Conservation (phyloP, 2,113 vertebrate genomes). For the Origma solitaria region DNA sequence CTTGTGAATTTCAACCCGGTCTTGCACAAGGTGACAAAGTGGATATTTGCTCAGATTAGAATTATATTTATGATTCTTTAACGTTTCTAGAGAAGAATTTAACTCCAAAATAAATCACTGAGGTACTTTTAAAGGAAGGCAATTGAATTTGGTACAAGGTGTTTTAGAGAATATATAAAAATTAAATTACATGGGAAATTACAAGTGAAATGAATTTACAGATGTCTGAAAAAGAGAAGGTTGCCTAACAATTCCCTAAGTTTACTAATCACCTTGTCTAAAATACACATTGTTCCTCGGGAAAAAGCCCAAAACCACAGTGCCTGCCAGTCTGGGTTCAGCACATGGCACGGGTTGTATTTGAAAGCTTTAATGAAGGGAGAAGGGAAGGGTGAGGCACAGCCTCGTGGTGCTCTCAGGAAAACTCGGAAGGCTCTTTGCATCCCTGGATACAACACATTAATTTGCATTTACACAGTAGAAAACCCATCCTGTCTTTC, state of each 20-base stretch:
- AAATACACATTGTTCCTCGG: background rate
- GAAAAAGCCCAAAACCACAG: background rate
- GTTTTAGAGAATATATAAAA: background rate
- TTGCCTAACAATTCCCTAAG: background rate
- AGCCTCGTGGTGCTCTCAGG: background rate
- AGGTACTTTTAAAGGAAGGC: background rate
- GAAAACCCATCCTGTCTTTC: background rate
- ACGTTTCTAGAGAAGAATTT: background rate
- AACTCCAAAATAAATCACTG: background rate
- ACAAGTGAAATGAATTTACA: background rate
- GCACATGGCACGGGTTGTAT: background rate
- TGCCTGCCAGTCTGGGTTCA: background rate
- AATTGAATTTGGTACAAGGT: background rate
- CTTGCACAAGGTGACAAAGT: background rate
- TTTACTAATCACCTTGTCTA: background rate
- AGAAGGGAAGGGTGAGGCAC: background rate
- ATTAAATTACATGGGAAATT: background rate
- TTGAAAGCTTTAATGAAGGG: background rate
- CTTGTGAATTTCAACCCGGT: background rate
- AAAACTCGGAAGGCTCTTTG: background rate
- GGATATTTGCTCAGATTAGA: conserved; percentile 8
- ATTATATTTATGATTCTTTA: background rate
- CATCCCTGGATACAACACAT: background rate
- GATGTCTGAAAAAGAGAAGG: background rate
- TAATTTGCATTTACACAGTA: background rate